Conservation (phyloP, 2,797 vertebrate species). For the Clarias platycephalus region DNA sequence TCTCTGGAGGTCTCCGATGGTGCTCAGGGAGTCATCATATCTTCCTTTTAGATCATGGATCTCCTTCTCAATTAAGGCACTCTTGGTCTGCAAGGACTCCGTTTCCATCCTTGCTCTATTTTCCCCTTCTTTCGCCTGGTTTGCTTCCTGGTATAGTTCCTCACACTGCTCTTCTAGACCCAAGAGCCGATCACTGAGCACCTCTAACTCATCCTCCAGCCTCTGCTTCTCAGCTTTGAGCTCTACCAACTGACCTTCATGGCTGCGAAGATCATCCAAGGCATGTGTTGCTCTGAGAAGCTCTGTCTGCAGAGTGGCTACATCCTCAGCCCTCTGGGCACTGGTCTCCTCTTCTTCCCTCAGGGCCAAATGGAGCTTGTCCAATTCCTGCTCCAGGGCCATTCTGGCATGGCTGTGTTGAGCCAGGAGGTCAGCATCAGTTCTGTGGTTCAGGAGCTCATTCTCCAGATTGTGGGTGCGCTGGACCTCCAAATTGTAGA, state of each 20-base stretch:
- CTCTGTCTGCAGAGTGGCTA: constrained; percentile 78
- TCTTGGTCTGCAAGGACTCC: constrained; percentile 77
- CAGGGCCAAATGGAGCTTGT: constrained; percentile 64
- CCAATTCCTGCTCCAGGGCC: constrained; percentile 72
- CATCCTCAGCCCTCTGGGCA: constrained; percentile 69
- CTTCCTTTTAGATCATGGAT: constrained; percentile 86
- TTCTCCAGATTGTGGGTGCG: constrained; percentile 69
- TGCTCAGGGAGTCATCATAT: constrained; percentile 84
- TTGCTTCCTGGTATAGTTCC: constrained; percentile 72
- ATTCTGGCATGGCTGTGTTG: constrained; percentile 72
- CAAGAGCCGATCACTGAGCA: constrained; percentile 71
- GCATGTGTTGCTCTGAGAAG: constrained; percentile 76
- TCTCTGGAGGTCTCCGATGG: constrained; percentile 86
- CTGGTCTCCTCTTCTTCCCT: constrained; percentile 80
- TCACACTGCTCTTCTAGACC: constrained; percentile 72
- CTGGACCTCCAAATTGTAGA: constrained; percentile 69
- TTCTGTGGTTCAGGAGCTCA: constrained; percentile 69
- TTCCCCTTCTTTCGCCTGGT: constrained; percentile 73
- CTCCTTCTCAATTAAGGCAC: constrained; percentile 83
- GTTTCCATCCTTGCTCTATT: constrained; percentile 73
- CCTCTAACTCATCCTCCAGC: constrained; percentile 77
- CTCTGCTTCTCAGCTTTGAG: constrained; percentile 75
- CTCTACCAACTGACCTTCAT: constrained; percentile 73
- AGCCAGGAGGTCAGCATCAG: constrained; percentile 66
- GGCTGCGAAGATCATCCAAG: constrained; percentile 73